Evolutionary conservation across 2,888 invertebrate species (phyloP), one percentile per base, ranked within the genome.

Genomic region (Salpingus planirostris): DNA sequence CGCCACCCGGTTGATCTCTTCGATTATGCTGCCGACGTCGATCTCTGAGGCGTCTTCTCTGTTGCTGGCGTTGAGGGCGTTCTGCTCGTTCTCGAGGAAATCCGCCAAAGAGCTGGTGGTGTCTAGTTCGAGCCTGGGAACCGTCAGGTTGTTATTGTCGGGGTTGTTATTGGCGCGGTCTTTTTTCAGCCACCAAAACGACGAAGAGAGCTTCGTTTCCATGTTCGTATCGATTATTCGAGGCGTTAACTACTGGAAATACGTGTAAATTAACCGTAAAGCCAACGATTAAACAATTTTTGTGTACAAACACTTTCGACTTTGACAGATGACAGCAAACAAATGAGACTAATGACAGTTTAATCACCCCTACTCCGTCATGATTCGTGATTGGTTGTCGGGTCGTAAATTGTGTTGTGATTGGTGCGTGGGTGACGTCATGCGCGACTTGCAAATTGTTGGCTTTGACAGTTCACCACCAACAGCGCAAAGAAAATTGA

Each of bases 251-350:
- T 24, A 32, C 13, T 29, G 11, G 14, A 12, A 11, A 13, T 3
- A 22, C n/a, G n/a, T n/a, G n/a, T n/a, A n/a, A n/a, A n/a, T n/a
- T n/a, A n/a, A n/a, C n/a, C n/a, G n/a, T n/a, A n/a, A 29, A 15
- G 26, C 74, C 95, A 47, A 78, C 97, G 55, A 88, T 89, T 56
- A 90, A 91, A 42, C 92, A 36, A 29, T 21, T 35, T 28, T 36
- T 18, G n/a, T n/a, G n/a, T n/a, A n/a, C n/a, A n/a, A n/a, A n/a
- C n/a, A n/a, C n/a, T n/a, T n/a, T n/a, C n/a, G n/a, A n/a, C n/a
- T n/a, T n/a, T n/a, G n/a, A n/a, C n/a, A n/a, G n/a, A n/a, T n/a
- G n/a, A n/a, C n/a, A n/a, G n/a, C n/a, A n/a, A n/a, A n/a, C n/a
- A n/a, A n/a, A n/a, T n/a, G n/a, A n/a, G n/a, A n/a, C n/a, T n/a